Evolutionary conservation across 2,888 invertebrate species (phyloP), one percentile per base, ranked within the genome.

Genomic region (Pachymerium ferrugineum): DNA sequence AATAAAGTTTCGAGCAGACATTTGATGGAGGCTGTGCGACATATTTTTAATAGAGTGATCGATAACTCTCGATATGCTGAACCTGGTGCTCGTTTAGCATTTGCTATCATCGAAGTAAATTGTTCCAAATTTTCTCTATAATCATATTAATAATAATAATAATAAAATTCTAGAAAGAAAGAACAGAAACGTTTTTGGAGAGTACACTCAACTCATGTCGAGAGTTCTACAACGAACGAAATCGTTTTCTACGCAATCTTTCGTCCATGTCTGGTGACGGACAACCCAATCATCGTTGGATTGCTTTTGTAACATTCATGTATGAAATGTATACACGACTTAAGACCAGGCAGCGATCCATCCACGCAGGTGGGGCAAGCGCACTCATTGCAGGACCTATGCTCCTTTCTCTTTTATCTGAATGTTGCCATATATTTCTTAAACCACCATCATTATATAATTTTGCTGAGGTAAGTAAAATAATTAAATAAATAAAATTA

Each of bases 291-390:
- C 19, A 72, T 10, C 75, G 89, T 87, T 80, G 91, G 90, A 80
- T 81, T 80, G 91, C 93, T 78, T 94, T 93, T 85, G 92, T 94
- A 86, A 90, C 90, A 83, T 93, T 93, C 85, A 86, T 94, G 77
- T 91, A 92, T 79, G 93, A 94, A 86, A 92, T 94, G 89, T 93
- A 92, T 83, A 90, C 92, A 81, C 92, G 92, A 86, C 83, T 93
- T 80, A 92, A 93, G 82, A 86, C 90, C 54, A 86, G 88, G 77
- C 84, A 85, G 76, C 83, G 87, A 82, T 84, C 88, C 78, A 87
- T 82, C 6, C n/a, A 30, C 10, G 42, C 35, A 16, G 74, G 74
- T 3, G 75, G 67, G 16, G 47, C 69, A 2, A 74, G 70, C 47
- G 68, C 67, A n/a, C 47, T 62, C 28, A 73, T 73, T 19, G 74